Evolutionary conservation across 2,113 vertebrate species (phyloP).

Genomic region (Mormyrus iriodes): DNA sequence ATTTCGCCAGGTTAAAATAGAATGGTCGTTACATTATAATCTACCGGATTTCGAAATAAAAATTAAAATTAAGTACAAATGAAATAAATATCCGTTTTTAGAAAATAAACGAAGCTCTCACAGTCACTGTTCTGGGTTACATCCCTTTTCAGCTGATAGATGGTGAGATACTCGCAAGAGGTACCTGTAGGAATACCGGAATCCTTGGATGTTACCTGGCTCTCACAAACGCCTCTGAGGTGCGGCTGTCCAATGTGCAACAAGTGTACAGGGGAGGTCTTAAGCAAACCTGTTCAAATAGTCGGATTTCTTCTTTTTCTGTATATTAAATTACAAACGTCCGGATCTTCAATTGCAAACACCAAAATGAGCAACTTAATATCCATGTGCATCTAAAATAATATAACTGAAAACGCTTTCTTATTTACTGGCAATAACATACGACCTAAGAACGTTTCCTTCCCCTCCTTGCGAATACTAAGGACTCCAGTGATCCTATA

Average conservation of each 20-base stretch:
- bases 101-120: too few species aligned
- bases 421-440: background rate
- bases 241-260: constrained; percentile 29
- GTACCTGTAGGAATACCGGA: constrained; percentile 7
- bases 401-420: background rate
- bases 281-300: constrained; percentile 5
- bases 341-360: background rate
- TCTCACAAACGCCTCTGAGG: constrained; percentile 19
- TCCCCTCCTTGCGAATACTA: background rate
- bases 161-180: background rate
- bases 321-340: constrained; percentile 3
- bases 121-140: background rate
- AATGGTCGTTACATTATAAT: background rate
- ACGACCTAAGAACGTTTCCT: background rate
- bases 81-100: background rate
- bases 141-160: background rate
- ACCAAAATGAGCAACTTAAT: background rate
- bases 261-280: constrained; percentile 34
- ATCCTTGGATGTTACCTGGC: constrained; percentile 13
- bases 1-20: background rate
- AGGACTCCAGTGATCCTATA: constrained; percentile 35
- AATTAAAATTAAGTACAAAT: background rate
- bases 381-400: background rate
- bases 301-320: background rate
- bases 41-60: background rate